These are phyloP conservation scores for Turritopsis rubra DNA, from an alignment of 30 jellyfish, hydroid and myxozoan species.

Conservation along the genomic window DNA sequence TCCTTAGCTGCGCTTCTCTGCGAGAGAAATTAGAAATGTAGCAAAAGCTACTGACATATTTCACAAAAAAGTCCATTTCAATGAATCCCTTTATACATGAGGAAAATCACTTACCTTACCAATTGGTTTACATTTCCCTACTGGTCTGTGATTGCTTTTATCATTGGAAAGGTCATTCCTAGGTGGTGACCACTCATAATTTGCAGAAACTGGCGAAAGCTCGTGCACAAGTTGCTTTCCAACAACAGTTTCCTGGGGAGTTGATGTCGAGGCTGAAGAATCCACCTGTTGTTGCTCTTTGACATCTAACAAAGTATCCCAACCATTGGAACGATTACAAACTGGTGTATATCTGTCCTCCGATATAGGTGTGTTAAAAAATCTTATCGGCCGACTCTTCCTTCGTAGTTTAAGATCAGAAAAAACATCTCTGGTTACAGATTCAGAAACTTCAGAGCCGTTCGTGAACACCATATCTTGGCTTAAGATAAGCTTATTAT, in stretches of 20 bases:
- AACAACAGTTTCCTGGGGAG: conserved; percentile 8
- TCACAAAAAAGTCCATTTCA: no score
- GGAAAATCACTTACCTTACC: not conserved
- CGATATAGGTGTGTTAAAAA: conserved; percentile 19
- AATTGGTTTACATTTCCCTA: not conserved
- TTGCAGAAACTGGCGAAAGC: conserved; percentile 16
- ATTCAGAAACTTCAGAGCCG: not conserved
- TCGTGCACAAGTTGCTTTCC: conserved; percentile 10
- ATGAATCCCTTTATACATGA: no score
- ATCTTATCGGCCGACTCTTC: conserved; percentile 23
- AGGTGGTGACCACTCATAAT: not conserved
- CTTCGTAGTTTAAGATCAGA: conserved; percentile 3
- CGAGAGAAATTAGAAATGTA: no score
- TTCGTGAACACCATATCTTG: not conserved
- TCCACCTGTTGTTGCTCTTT: not conserved
- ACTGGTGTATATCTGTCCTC: not conserved
- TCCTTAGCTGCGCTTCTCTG: no score
- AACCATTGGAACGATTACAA: not conserved
- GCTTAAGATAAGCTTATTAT: not conserved
- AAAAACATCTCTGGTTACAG: not conserved
- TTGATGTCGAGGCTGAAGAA: conserved; percentile 12
- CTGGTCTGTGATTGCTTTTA: not conserved
- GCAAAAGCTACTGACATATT: no score
- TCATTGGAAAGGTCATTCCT: not conserved
- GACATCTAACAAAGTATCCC: not conserved